phyloP scores from a whole-genome alignment of 2,888 invertebrate species.

The Monopis laevigella region DNA sequence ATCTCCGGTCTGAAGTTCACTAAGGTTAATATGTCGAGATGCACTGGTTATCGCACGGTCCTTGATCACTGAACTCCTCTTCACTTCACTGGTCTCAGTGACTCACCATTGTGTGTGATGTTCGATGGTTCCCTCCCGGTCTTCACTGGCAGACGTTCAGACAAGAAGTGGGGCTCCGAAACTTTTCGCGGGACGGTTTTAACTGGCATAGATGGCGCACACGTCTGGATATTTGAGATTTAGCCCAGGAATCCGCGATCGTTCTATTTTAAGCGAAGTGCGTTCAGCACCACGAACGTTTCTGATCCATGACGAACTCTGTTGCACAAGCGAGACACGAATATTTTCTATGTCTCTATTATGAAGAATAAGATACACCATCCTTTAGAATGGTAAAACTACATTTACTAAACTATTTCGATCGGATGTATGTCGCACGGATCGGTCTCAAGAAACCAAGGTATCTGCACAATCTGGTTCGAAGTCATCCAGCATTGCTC shows the following conservation, averaged over 20 bases:
- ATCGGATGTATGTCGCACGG: constrained; percentile 37
- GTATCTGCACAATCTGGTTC: no score
- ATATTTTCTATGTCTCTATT: constrained; percentile 30
- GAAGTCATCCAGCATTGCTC: no score
- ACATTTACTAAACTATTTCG: constrained; percentile 64
- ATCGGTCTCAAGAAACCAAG: constrained; percentile 32
- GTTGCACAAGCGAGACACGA: constrained; percentile 41
- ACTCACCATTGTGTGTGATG: constrained; percentile 77
- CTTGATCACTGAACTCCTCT: constrained; percentile 55
- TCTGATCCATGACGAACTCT: constrained; percentile 26
- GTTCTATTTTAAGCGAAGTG: constrained; percentile 62
- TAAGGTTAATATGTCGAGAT: constrained; percentile 31
- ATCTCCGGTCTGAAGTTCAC: constrained; percentile 54
- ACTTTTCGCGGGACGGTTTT: constrained; percentile 75
- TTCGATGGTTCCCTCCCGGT: constrained; percentile 70
- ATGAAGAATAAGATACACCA: constrained; percentile 31
- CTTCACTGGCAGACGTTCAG: constrained; percentile 79
- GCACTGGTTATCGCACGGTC: constrained; percentile 47
- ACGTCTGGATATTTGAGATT: constrained; percentile 71
- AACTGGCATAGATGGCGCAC: constrained; percentile 80
- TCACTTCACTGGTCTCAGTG: constrained; percentile 55
- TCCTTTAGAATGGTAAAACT: constrained; percentile 53
- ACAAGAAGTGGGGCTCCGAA: constrained; percentile 81
- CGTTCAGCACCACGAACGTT: constrained; percentile 40
- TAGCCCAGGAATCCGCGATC: constrained; percentile 67